phyloP scores from a whole-genome alignment of 2,888 invertebrate genomes.

The Oxyteleia sp. region DNA sequence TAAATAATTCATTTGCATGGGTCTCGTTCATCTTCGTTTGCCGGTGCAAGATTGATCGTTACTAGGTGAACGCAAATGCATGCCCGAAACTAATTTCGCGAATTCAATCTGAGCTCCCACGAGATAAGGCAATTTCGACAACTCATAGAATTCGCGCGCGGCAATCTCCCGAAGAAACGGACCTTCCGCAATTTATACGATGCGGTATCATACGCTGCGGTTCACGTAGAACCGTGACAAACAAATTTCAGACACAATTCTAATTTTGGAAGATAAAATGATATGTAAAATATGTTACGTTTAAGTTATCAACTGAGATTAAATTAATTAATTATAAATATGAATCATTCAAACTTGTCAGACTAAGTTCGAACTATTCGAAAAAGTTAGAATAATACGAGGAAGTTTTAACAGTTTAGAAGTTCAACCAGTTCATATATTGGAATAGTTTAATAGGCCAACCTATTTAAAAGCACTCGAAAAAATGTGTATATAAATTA shows the following conservation, averaged over 20 bases:
- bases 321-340: too few species aligned
- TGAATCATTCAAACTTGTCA: too few species aligned
- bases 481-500: too few species aligned
- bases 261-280: not conserved
- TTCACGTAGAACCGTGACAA: not conserved
- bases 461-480: too few species aligned
- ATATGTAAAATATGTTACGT: too few species aligned
- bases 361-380: too few species aligned
- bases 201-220: slow-evolving; percentile 12
- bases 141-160: slow-evolving; percentile 64
- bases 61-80: slow-evolving; percentile 53
- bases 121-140: slow-evolving; percentile 74
- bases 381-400: too few species aligned
- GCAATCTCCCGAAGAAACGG: slow-evolving; percentile 62
- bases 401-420: too few species aligned
- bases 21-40: slow-evolving; percentile 50
- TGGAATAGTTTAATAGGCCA: too few species aligned
- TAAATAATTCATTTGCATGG: slow-evolving; percentile 59
- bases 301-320: too few species aligned
- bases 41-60: slow-evolving; percentile 60
- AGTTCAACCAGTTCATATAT: too few species aligned
- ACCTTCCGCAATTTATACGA: slow-evolving; percentile 53
- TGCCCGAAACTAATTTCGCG: slow-evolving; percentile 69
- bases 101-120: slow-evolving; percentile 70
- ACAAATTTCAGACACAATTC: not conserved